Percentiles rank a stretch among this genome's conserved stretches.
Conservation (phyloP, 2,888 invertebrate species). For the Pyrochroa serraticornis region DNA sequence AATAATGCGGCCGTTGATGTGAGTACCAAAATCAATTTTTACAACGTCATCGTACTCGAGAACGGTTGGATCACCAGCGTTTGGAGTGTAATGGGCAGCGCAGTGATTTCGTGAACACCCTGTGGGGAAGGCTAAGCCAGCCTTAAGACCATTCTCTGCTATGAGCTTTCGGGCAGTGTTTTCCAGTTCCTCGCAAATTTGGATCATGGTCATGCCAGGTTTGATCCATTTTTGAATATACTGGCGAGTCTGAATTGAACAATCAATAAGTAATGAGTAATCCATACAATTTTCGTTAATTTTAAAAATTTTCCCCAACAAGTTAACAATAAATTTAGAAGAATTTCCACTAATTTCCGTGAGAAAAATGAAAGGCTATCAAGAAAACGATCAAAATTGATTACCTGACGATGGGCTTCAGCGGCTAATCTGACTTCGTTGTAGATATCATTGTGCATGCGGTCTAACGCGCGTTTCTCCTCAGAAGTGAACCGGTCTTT, state of each 20-base stretch:
- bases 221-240: constrained; percentile 94
- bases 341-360: too few relatives aligned
- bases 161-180: constrained; percentile 89
- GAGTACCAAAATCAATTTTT: constrained; percentile 98
- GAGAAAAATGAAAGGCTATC: too few relatives aligned
- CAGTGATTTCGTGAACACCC: constrained; percentile 99
- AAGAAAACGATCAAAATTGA: too few relatives aligned
- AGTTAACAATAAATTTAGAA: too few relatives aligned
- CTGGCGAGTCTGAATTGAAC: constrained; percentile 73
- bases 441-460: constrained; percentile 90
- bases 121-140: constrained; percentile 89
- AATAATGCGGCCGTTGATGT: constrained; percentile 96
- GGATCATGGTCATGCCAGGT: constrained; percentile 99
- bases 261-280: not conserved
- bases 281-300: too few relatives aligned
- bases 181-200: constrained; percentile 97
- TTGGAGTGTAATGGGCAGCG: constrained; percentile 99
- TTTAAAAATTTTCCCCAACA: too few relatives aligned
- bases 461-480: constrained; percentile 89
- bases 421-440: constrained; percentile 95
- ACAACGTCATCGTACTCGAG: constrained; percentile 96
- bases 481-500: constrained; percentile 84
- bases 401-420: constrained; percentile 94
- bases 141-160: constrained; percentile 92
- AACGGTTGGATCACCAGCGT: constrained; percentile 94